phyloP scores from a whole-genome alignment of 2,113 vertebrate genomes.

The Camelus dromedarius region DNA sequence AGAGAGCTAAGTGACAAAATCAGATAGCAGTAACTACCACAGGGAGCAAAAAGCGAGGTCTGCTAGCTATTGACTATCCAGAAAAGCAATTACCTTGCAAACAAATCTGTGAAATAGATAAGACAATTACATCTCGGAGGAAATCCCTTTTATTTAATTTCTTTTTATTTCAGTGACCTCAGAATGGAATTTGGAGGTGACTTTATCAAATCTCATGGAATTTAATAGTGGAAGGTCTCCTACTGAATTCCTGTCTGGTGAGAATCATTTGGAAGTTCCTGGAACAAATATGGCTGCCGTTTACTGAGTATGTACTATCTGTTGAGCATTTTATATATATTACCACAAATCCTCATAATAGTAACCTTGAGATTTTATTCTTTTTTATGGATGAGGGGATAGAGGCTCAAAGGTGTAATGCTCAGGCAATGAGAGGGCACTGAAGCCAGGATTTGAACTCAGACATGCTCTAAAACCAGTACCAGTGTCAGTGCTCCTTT shows the following conservation, averaged over 20 bases:
- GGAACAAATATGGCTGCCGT: neutral
- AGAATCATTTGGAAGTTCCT: conserved; percentile 10
- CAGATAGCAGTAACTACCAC: neutral
- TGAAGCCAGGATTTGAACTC: neutral
- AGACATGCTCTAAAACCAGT: neutral
- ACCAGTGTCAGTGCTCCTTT: neutral
- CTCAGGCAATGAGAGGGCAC: neutral
- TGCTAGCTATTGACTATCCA: neutral
- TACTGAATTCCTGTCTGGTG: neutral
- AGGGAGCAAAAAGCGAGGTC: neutral
- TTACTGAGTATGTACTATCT: neutral
- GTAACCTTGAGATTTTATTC: neutral
- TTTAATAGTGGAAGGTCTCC: conserved; percentile 23
- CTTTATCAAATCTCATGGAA: neutral
- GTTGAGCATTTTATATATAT: neutral
- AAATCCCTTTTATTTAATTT: neutral
- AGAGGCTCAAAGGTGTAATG: neutral
- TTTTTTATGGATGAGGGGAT: neutral
- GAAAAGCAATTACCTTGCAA: neutral
- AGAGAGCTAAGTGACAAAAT: neutral
- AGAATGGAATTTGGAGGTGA: neutral
- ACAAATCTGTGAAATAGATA: neutral
- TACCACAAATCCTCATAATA: neutral
- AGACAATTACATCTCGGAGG: neutral
- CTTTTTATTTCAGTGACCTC: neutral